phyloP scores from a whole-genome alignment of 2,888 invertebrate genomes.

The Amphipoea oculea region DNA sequence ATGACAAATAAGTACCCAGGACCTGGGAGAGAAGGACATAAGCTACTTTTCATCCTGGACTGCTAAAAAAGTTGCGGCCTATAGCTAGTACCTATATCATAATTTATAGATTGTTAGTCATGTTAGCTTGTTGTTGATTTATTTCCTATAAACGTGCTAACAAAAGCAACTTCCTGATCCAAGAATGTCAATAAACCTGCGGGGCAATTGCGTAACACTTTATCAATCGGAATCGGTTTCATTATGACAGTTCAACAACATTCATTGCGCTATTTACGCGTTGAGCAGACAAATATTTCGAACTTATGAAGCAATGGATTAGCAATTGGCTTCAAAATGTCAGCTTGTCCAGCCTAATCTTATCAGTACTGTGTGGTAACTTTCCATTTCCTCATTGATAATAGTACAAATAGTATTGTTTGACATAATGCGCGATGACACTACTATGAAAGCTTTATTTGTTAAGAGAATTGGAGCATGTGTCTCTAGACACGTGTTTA shows the following conservation, averaged over 20 bases:
- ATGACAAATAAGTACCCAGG: not conserved
- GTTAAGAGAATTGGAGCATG: conserved; percentile 25
- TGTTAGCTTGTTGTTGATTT: not conserved
- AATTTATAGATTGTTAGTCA: not conserved
- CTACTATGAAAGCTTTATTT: conserved; percentile 45
- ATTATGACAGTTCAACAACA: too few relatives aligned
- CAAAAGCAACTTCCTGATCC: conserved; percentile 30
- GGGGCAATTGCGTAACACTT: too few relatives aligned
- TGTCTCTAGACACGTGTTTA: conserved; percentile 14
- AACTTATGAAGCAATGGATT: too few relatives aligned
- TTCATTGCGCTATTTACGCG: too few relatives aligned
- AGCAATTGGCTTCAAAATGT: too few relatives aligned
- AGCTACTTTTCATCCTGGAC: not conserved
- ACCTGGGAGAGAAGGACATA: not conserved
- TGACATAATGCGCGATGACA: conserved; percentile 37
- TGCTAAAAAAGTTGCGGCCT: not conserved
- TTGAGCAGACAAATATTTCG: too few relatives aligned
- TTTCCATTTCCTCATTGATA: conserved; percentile 68
- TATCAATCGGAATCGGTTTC: too few relatives aligned
- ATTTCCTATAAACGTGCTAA: not conserved
- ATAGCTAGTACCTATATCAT: not conserved
- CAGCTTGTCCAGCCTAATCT: conserved; percentile 47
- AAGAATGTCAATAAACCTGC: conserved; percentile 41
- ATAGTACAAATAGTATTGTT: conserved; percentile 51
- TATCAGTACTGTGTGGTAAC: conserved; percentile 57